A percentile compares a stretch with the other conserved stretches of the same genome.
phyloP scores from a whole-genome alignment of 2,113 vertebrate species.

The Sander vitreus region DNA sequence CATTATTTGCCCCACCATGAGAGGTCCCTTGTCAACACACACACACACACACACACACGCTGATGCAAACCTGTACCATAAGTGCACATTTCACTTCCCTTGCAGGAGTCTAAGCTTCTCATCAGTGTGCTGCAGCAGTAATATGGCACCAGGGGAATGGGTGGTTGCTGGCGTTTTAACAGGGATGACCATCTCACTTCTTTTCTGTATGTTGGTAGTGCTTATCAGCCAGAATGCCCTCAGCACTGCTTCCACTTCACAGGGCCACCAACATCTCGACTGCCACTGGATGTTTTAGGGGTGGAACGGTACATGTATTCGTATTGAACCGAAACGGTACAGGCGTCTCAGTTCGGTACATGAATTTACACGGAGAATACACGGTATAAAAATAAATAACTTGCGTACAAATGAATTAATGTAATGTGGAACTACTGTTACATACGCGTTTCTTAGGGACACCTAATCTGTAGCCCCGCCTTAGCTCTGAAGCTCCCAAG shows the following conservation, averaged over 20 bases:
- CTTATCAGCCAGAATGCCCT: slow-evolving; percentile 69
- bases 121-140: slow-evolving; percentile 47
- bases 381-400: too few species aligned
- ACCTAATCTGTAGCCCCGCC: too few species aligned
- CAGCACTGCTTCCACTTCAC: slow-evolving; percentile 66
- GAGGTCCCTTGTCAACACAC: not conserved
- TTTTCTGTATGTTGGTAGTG: slow-evolving; percentile 45
- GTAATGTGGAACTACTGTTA: too few species aligned
- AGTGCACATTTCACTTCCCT: slow-evolving; percentile 7
- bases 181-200: slow-evolving; percentile 61
- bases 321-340: too few species aligned
- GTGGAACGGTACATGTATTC: too few species aligned
- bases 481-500: too few species aligned
- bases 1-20: not conserved
- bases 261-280: slow-evolving; percentile 68
- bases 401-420: too few species aligned
- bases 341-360: too few species aligned
- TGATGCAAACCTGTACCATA: slow-evolving; percentile 5
- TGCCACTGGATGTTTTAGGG: slow-evolving; percentile 73
- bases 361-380: too few species aligned
- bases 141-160: slow-evolving; percentile 31
- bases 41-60: not conserved
- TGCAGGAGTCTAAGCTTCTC: slow-evolving; percentile 27
- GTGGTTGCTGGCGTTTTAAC: slow-evolving; percentile 48
- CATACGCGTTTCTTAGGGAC: too few species aligned